These are phyloP conservation scores for Cladorhizidae sp. DNA, from an alignment of 37 sponge, comb jelly and placozoan genomes.

Conservation along the genomic window DNA sequence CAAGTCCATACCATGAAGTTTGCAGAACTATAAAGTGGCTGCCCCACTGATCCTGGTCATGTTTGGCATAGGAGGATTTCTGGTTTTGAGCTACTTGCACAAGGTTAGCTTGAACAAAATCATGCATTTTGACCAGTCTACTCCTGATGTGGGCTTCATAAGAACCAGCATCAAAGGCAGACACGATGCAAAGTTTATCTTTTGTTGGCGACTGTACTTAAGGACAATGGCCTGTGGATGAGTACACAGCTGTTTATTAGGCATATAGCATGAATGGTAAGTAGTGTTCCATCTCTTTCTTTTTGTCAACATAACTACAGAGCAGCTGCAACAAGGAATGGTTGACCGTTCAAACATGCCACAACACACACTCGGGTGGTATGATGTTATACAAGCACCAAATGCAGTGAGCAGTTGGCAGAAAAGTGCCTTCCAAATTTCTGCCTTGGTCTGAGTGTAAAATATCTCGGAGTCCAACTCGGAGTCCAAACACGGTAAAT, in stretches of 20 bases:
- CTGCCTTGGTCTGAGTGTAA: slow-evolving; percentile 61
- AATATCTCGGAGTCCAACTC: slow-evolving; percentile 29
- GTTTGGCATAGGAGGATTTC: too few species aligned
- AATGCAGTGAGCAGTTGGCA: slow-evolving; percentile 43
- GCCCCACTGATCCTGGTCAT: too few species aligned
- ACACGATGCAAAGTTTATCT: background rate
- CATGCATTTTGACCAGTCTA: too few species aligned
- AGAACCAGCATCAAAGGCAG: slow-evolving; percentile 20
- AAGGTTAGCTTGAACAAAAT: too few species aligned
- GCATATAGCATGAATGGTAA: slow-evolving; percentile 65
- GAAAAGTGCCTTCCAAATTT: slow-evolving; percentile 39
- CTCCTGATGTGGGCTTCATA: slow-evolving; percentile 14
- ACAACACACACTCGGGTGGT: slow-evolving; percentile 69
- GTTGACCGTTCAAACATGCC: slow-evolving; percentile 63
- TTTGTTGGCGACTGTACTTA: slow-evolving; percentile 40
- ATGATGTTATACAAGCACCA: slow-evolving; percentile 55
- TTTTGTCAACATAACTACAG: too few species aligned
- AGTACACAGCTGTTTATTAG: slow-evolving; percentile 56
- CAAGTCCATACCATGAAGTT: too few species aligned
- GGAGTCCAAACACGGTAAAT: too few species aligned
- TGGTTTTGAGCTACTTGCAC: too few species aligned
- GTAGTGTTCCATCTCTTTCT: slow-evolving; percentile 51
- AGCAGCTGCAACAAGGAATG: slow-evolving; percentile 56
- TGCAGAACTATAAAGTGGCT: too few species aligned
- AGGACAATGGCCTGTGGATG: slow-evolving; percentile 50